A percentile compares a stretch with the other conserved stretches of the same genome.
These are phyloP conservation scores for Drosophila kanekoi DNA, from an alignment of 2,888 invertebrate genomes.

Conservation along the genomic window DNA sequence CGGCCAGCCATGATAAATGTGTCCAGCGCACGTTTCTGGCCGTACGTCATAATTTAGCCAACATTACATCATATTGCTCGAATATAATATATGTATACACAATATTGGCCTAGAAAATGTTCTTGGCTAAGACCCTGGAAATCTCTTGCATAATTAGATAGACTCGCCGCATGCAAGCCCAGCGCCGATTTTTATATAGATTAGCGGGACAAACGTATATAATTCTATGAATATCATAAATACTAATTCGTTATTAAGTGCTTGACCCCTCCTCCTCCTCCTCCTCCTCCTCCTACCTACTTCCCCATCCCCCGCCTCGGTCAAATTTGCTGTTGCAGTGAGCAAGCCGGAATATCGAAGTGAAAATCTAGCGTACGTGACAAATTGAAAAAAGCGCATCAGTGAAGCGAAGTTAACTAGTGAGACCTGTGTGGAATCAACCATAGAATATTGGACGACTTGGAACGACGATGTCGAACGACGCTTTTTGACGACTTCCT, in stretches of 20 bases:
- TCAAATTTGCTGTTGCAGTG: conserved; percentile 32
- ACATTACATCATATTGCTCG: conserved; percentile 59
- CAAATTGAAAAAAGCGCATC: conserved; percentile 83
- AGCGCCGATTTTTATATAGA: conserved; percentile 53
- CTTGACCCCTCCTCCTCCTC: neutral
- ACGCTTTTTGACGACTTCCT: conserved; percentile 68
- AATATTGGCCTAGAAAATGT: conserved; percentile 73
- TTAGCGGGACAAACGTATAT: conserved; percentile 60
- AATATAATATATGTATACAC: conserved; percentile 21
- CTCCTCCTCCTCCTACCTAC: too few relatives aligned
- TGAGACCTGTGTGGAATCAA: conserved; percentile 80
- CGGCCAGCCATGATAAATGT: conserved; percentile 76
- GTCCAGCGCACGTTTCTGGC: conserved; percentile 66
- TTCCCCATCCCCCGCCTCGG: too few relatives aligned
- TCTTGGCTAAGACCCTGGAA: conserved; percentile 40
- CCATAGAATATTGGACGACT: conserved; percentile 77
- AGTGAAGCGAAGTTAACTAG: conserved; percentile 82
- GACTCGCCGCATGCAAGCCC: conserved; percentile 65
- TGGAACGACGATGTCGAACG: conserved; percentile 39
- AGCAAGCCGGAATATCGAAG: conserved; percentile 60
- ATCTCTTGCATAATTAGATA: conserved; percentile 79
- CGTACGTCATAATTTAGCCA: conserved; percentile 71
- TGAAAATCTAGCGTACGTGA: conserved; percentile 79
- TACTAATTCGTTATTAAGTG: conserved; percentile 66
- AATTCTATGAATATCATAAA: conserved; percentile 79